phyloP scores from a whole-genome alignment of 2,113 vertebrate species.

The Malurus elegans region DNA sequence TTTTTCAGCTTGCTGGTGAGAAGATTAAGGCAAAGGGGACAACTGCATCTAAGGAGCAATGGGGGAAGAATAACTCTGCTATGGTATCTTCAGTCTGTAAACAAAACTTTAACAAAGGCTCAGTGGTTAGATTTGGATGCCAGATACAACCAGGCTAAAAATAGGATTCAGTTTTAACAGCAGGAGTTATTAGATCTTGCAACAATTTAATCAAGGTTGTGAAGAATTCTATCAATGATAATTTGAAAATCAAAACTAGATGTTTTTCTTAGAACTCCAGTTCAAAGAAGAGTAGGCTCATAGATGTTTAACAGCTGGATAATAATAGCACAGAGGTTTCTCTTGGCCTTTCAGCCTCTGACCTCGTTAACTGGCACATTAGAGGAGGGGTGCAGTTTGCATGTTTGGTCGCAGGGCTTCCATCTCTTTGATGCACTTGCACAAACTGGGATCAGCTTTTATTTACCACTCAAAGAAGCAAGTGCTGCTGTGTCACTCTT shows the following conservation, averaged over 20 bases:
- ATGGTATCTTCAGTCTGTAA: background rate
- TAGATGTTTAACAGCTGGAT: background rate
- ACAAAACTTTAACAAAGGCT: background rate
- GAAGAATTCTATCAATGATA: background rate
- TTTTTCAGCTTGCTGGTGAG: background rate
- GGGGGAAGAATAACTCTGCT: background rate
- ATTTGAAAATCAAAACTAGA: conserved; percentile 12
- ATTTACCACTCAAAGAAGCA: background rate
- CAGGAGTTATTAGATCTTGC: background rate
- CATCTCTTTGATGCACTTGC: background rate
- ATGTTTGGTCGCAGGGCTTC: background rate
- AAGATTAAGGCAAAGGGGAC: background rate
- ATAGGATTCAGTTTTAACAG: background rate
- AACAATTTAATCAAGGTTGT: conserved; percentile 13
- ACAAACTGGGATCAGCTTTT: background rate
- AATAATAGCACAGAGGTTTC: background rate
- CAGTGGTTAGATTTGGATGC: background rate
- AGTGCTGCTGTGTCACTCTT: background rate
- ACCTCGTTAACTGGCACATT: background rate
- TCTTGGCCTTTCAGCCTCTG: background rate
- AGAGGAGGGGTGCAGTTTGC: background rate
- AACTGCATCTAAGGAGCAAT: background rate
- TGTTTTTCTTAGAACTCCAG: conserved; percentile 17
- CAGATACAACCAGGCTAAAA: conserved; percentile 4
- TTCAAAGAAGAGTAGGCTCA: background rate